phyloP scores from a whole-genome alignment of 35 echinoderm and acorn worm genomes.

The Diadema setosum region DNA sequence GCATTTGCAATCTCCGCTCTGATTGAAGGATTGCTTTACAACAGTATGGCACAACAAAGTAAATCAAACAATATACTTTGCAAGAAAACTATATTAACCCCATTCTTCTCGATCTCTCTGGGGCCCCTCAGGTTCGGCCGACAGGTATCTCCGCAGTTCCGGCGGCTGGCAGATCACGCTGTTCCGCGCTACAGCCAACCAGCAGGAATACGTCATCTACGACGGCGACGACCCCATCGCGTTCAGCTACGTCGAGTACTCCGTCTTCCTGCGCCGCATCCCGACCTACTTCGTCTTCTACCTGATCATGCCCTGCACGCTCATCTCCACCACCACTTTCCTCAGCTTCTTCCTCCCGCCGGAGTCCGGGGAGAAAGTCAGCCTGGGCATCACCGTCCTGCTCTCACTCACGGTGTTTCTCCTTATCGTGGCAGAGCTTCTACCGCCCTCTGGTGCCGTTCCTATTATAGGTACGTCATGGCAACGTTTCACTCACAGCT shows the following conservation, averaged over 20 bases:
- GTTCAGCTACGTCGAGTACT: constrained; percentile 75
- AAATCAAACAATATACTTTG: too few species aligned
- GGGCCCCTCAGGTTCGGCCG: constrained; percentile 63
- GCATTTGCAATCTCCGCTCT: too few species aligned
- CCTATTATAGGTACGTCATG: constrained; percentile 84
- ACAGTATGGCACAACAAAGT: too few species aligned
- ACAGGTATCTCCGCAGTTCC: constrained; percentile 68
- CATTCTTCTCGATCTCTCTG: not conserved
- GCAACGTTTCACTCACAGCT: too few species aligned
- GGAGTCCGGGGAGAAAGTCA: constrained; percentile 97
- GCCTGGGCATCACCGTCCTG: constrained; percentile 91
- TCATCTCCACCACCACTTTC: constrained; percentile 86
- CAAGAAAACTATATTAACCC: too few species aligned
- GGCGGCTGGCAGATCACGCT: constrained; percentile 76
- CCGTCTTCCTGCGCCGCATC: constrained; percentile 65
- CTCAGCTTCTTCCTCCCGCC: constrained; percentile 94
- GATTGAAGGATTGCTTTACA: too few species aligned
- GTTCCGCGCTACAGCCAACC: constrained; percentile 43
- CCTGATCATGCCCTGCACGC: constrained; percentile 92
- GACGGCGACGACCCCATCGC: constrained; percentile 47
- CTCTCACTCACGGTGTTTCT: constrained; percentile 92
- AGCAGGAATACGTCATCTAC: constrained; percentile 65
- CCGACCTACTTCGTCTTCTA: constrained; percentile 95
- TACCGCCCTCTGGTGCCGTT: constrained; percentile 88
- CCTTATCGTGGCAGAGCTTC: constrained; percentile 77